These are phyloP conservation scores for Thalassoma bifasciatum DNA, from an alignment of 2,113 vertebrate species.

Conservation along the genomic window DNA sequence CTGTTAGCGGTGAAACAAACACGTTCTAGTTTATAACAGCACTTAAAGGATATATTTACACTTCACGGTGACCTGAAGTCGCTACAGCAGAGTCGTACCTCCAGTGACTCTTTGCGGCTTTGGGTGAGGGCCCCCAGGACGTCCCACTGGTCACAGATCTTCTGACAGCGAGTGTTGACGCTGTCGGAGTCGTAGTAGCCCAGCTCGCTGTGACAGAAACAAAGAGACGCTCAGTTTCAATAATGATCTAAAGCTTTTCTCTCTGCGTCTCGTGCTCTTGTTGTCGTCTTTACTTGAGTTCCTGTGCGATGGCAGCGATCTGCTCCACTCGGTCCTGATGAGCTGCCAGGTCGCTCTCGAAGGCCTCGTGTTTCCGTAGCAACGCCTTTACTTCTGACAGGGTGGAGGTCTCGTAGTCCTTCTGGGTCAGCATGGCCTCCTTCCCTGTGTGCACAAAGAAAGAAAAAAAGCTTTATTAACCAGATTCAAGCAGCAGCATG, in stretches of 20 bases:
- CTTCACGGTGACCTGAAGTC: no score
- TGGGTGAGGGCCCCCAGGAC: slow-evolving; percentile 89
- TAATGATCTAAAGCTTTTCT: no score
- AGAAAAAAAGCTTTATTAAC: neutral
- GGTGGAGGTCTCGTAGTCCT: slow-evolving; percentile 90
- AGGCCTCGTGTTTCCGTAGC: slow-evolving; percentile 94
- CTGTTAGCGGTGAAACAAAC: slow-evolving; percentile 64
- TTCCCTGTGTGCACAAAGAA: slow-evolving; percentile 85
- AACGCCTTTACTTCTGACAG: slow-evolving; percentile 94
- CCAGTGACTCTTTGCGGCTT: slow-evolving; percentile 89
- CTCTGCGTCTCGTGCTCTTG: no score
- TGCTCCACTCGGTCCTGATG: slow-evolving; percentile 98
- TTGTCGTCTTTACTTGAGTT: slow-evolving; percentile 90
- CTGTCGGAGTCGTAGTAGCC: slow-evolving; percentile 94
- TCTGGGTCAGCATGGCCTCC: slow-evolving; percentile 91
- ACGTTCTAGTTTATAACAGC: no score
- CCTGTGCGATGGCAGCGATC: slow-evolving; percentile 95
- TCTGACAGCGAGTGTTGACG: slow-evolving; percentile 94
- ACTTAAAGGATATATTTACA: no score
- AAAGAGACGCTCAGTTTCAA: neutral
- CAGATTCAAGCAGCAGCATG: no score
- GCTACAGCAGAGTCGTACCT: slow-evolving; percentile 85
- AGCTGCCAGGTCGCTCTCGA: slow-evolving; percentile 94
- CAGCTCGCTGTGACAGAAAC: slow-evolving; percentile 85
- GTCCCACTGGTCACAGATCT: slow-evolving; percentile 97